Conservation (phyloP, 1,140 invertebrate species). For the Aphelinus certus region DNA sequence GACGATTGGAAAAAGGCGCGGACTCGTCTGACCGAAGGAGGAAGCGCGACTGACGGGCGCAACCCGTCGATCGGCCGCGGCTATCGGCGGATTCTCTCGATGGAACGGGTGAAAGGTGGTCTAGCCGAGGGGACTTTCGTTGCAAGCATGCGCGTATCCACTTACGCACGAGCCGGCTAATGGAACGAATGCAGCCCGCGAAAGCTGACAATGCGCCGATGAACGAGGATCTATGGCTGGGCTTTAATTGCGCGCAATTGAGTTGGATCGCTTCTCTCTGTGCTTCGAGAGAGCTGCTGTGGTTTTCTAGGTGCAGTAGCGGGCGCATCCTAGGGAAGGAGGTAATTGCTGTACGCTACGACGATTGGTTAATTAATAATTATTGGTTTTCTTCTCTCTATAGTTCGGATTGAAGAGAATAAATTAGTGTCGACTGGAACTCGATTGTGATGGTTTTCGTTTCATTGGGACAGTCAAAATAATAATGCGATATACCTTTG, state of each 20-base stretch:
- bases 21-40: neutral
- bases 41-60: slow-evolving; percentile 18
- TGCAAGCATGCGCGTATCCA: neutral
- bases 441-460: no score
- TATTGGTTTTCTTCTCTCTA: no score
- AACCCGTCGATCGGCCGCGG: neutral
- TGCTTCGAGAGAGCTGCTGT: no score
- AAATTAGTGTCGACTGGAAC: no score
- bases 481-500: no score
- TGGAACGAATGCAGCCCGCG: neutral
- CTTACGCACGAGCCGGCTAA: no score
- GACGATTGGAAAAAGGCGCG: neutral
- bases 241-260: neutral
- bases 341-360: no score
- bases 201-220: neutral
- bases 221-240: neutral
- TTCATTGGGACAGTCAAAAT: no score
- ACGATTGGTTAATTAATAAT: no score
- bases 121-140: slow-evolving; percentile 7
- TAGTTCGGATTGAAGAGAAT: no score
- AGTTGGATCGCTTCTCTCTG: neutral
- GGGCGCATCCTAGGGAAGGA: no score
- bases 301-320: no score
- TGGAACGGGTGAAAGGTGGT: slow-evolving; percentile 32
- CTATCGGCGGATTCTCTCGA: slow-evolving; percentile 8